A percentile compares a stretch with the other conserved stretches of the same genome.
Conservation (phyloP, 2,113 vertebrate species). For the Epinephelus lanceolatus region DNA sequence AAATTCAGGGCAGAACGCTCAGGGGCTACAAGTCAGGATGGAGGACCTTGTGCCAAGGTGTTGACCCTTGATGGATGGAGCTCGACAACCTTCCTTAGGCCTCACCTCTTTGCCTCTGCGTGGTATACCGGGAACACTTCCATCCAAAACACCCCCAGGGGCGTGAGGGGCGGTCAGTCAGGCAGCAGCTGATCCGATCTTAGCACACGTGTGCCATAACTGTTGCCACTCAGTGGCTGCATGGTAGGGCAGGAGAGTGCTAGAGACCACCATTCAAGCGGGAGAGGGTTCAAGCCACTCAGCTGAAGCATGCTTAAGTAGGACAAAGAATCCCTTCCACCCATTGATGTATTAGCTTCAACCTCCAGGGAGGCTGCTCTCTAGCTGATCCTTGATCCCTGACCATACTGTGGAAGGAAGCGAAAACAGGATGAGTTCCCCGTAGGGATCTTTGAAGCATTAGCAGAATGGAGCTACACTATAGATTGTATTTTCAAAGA, state of each 20-base stretch:
- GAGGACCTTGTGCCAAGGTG: slow-evolving; percentile 27
- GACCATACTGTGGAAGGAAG: background rate
- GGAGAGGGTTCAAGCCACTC: slow-evolving; percentile 20
- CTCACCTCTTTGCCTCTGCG: slow-evolving; percentile 20
- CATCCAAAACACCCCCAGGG: slow-evolving; percentile 32
- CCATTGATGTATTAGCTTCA: slow-evolving; percentile 1
- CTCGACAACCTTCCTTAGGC: slow-evolving; percentile 18
- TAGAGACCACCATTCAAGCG: slow-evolving; percentile 16
- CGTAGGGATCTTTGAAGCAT: background rate
- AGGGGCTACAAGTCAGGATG: slow-evolving; percentile 6
- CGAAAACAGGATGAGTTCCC: background rate
- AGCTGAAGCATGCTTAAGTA: slow-evolving; percentile 31
- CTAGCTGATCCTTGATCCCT: slow-evolving; percentile 28
- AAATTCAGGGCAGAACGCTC: slow-evolving; percentile 2
- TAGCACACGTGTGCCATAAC: slow-evolving; percentile 47
- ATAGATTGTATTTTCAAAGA: background rate
- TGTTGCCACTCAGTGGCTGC: slow-evolving; percentile 9
- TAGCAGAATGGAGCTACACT: background rate
- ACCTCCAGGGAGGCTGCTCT: slow-evolving; percentile 34
- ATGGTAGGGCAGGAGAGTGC: slow-evolving; percentile 6
- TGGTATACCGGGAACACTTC: slow-evolving; percentile 34
- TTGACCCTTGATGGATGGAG: slow-evolving; percentile 43
- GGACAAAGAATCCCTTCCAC: slow-evolving; percentile 2
- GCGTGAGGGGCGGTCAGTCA: slow-evolving; percentile 46
- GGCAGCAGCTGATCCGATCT: slow-evolving; percentile 62